phyloP scores from a whole-genome alignment of 2,113 vertebrate genomes.

The Ameiurus melas region DNA sequence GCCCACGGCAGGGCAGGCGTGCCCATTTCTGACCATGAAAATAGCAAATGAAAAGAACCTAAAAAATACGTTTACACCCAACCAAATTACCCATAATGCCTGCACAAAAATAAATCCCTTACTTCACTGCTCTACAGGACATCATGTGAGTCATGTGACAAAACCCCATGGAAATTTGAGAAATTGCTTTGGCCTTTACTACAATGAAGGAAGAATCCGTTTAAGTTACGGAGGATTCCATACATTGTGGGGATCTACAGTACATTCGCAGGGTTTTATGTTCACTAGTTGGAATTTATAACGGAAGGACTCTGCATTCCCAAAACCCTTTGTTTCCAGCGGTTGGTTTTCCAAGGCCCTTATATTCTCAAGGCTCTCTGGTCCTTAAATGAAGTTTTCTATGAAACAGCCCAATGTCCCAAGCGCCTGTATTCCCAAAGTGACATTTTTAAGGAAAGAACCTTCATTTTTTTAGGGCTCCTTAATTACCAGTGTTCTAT shows the following conservation, averaged over 20 bases:
- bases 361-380: not conserved
- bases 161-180: not conserved
- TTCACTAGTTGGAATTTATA: not conserved
- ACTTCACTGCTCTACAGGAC: not conserved
- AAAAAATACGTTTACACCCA: not conserved
- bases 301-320: not conserved
- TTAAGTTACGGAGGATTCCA: not conserved
- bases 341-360: not conserved
- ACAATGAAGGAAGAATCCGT: not conserved
- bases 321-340: not conserved
- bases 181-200: not conserved
- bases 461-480: not conserved
- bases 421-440: not conserved
- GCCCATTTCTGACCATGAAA: not conserved
- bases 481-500: not conserved
- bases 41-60: not conserved
- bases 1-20: not conserved
- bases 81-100: not conserved
- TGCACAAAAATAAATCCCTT: not conserved
- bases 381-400: not conserved
- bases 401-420: not conserved
- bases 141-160: not conserved
- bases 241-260: not conserved
- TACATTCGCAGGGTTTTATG: not conserved
- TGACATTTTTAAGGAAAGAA: not conserved